Evolutionary conservation across 2,888 invertebrate species (phyloP).

Genomic region (Chironomus tentans): DNA sequence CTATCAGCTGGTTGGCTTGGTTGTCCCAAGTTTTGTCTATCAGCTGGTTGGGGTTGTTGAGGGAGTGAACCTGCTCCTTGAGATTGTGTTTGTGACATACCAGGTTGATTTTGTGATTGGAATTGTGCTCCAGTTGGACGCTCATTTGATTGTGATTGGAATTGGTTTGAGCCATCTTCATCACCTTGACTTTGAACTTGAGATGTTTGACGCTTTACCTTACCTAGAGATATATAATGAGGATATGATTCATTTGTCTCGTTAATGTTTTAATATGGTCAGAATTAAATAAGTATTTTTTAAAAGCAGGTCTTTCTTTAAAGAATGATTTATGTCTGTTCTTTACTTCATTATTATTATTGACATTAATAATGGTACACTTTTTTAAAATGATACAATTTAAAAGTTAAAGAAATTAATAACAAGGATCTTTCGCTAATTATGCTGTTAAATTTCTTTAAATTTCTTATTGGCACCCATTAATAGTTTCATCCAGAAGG

Average conservation of each 20-base stretch:
- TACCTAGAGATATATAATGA: background rate
- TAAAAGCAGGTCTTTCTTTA: background rate
- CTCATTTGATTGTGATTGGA: background rate
- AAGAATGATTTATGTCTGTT: background rate
- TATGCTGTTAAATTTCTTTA: no score
- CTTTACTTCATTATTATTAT: no score
- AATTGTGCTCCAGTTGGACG: background rate
- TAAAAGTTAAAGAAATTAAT: no score
- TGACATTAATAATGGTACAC: no score
- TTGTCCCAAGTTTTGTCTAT: background rate
- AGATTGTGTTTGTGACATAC: background rate
- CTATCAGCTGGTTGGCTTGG: background rate
- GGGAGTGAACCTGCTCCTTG: background rate
- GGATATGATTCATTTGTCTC: no score
- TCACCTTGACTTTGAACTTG: conserved; percentile 5
- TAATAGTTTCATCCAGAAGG: background rate
- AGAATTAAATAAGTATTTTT: background rate
- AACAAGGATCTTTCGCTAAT: no score
- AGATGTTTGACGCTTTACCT: background rate
- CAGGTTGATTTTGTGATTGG: background rate
- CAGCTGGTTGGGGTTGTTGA: background rate
- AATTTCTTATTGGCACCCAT: background rate
- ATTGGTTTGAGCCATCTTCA: background rate
- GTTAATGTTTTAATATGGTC: background rate
- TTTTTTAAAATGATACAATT: no score